phyloP scores from a whole-genome alignment of 2,888 invertebrate species.

The Synanthedon andrenaeformis region DNA sequence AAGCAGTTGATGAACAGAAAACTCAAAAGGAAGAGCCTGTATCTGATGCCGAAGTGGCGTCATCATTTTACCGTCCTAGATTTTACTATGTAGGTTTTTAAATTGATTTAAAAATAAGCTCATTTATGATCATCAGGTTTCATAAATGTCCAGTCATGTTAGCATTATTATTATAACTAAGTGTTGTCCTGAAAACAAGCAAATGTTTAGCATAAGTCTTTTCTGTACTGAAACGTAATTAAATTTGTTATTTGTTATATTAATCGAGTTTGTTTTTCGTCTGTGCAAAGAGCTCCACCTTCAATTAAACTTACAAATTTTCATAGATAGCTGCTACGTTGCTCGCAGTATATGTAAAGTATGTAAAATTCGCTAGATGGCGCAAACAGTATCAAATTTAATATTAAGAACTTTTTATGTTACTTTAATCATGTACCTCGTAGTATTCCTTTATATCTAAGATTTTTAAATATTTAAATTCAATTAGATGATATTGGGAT shows the following conservation, averaged over 20 bases:
- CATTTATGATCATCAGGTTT: slow-evolving; percentile 9
- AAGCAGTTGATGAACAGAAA: slow-evolving; percentile 14
- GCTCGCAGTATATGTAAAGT: no score
- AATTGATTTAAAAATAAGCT: slow-evolving; percentile 4
- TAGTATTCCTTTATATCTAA: no score
- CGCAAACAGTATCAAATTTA: no score
- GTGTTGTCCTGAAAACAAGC: not conserved
- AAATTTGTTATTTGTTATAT: not conserved
- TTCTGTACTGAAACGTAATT: not conserved
- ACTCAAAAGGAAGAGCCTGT: slow-evolving; percentile 17
- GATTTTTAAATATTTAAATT: no score
- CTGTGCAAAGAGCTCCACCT: not conserved
- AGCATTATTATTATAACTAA: not conserved
- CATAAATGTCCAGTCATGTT: slow-evolving; percentile 1
- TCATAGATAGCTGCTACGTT: no score
- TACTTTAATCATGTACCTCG: no score
- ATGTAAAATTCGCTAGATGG: no score
- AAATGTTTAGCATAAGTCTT: not conserved
- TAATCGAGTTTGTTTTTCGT: not conserved
- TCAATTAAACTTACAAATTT: not conserved
- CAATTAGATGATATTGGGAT: no score
- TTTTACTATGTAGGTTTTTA: slow-evolving; percentile 42
- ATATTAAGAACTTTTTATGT: no score
- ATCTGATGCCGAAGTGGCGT: slow-evolving; percentile 48
- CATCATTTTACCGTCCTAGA: slow-evolving; percentile 52